A percentile compares a stretch with the other conserved stretches of the same genome.
These are phyloP conservation scores for Macropus fuliginosus DNA, from an alignment of 2,797 vertebrate species.

Conservation along the genomic window DNA sequence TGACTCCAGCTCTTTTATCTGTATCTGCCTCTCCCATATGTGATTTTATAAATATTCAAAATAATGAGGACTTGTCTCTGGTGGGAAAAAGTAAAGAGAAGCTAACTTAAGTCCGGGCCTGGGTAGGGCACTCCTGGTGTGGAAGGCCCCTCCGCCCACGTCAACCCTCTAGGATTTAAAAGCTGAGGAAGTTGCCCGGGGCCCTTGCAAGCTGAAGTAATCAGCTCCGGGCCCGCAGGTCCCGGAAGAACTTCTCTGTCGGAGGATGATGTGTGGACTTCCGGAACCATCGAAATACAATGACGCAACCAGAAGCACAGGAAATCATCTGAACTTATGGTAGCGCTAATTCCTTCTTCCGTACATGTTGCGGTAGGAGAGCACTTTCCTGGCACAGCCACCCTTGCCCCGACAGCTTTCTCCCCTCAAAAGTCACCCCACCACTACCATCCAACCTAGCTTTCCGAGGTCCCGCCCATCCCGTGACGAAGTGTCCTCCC, in stretches of 20 bases:
- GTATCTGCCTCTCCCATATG: neutral
- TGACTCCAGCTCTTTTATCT: neutral
- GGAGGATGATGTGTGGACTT: neutral
- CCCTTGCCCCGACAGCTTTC: neutral
- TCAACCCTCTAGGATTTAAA: neutral
- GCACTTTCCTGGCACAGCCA: neutral
- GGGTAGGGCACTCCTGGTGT: neutral
- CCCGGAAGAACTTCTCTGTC: neutral
- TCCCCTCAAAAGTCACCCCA: too few species aligned
- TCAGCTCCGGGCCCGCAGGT: neutral
- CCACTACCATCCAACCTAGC: accelerated
- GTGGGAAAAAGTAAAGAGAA: conserved; percentile 37
- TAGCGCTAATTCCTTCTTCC: neutral
- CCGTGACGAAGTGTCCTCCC: neutral
- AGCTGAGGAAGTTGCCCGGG: neutral
- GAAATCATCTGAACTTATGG: neutral
- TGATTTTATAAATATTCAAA: neutral
- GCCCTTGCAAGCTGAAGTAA: neutral
- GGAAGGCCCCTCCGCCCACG: neutral
- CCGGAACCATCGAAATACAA: neutral
- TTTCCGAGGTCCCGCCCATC: neutral
- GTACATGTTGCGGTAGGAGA: neutral
- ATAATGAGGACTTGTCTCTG: neutral
- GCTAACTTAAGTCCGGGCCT: neutral
- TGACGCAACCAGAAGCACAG: neutral